Conservation (phyloP, 2,113 vertebrate genomes). For the Theropithecus gelada region DNA sequence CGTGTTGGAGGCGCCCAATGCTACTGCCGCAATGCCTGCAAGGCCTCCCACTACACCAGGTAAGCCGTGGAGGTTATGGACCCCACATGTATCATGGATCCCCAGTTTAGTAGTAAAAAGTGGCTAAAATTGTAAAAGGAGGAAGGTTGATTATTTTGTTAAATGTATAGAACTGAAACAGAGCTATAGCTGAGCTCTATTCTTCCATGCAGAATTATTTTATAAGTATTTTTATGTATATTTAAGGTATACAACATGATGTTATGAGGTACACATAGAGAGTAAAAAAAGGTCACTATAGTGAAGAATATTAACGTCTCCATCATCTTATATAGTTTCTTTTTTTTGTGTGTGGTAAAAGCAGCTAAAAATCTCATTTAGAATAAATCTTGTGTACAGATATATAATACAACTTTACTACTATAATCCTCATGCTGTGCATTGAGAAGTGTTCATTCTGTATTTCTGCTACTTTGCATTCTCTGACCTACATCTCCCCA, state of each 20-base stretch:
- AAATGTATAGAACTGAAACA: not conserved
- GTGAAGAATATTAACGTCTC: not conserved
- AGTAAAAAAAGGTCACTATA: too few species aligned
- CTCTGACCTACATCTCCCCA: not conserved
- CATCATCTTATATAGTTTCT: not conserved
- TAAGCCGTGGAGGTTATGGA: conserved; percentile 98
- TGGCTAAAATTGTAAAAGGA: conserved; percentile 86
- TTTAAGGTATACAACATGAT: not conserved
- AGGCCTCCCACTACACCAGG: conserved; percentile 94
- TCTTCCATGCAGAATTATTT: not conserved
- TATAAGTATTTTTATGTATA: not conserved
- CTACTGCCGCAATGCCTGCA: conserved; percentile 89
- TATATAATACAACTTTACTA: not conserved
- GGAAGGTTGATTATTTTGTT: not conserved
- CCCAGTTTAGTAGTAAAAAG: conserved; percentile 88
- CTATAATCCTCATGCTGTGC: not conserved
- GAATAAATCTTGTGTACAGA: not conserved
- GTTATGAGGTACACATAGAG: not conserved
- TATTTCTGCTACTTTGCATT: not conserved
- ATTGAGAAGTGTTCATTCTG: not conserved
- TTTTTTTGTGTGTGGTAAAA: not conserved
- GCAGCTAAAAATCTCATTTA: not conserved
- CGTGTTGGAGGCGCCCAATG: conserved; percentile 41
- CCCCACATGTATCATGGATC: conserved; percentile 96
- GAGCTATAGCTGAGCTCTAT: too few species aligned